phyloP scores from a whole-genome alignment of 2,888 invertebrate genomes.

The Cistogaster globosa region DNA sequence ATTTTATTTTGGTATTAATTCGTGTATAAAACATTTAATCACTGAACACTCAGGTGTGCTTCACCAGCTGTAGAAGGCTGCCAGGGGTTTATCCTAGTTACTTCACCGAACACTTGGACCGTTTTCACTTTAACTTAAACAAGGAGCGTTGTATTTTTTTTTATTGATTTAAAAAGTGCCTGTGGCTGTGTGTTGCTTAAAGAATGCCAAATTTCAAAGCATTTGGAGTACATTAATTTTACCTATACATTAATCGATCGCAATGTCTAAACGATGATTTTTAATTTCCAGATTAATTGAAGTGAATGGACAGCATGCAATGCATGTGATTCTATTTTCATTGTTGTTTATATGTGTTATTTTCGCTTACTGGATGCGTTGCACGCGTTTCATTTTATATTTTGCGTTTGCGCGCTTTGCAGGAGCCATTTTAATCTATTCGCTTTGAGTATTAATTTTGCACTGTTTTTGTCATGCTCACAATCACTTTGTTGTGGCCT shows the following conservation, averaged over 20 bases:
- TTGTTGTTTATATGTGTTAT: constrained; percentile 2
- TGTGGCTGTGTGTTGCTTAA: neutral
- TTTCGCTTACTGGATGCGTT: constrained; percentile 8
- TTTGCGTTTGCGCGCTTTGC: constrained; percentile 58
- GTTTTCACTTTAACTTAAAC: constrained; percentile 43
- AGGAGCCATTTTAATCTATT: constrained; percentile 74
- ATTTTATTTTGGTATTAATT: constrained; percentile 70
- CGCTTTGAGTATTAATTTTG: constrained; percentile 79
- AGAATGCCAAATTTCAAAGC: constrained; percentile 37
- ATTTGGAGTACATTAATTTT: neutral
- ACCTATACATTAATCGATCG: constrained; percentile 42
- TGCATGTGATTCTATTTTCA: constrained; percentile 38
- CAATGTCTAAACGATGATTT: constrained; percentile 58
- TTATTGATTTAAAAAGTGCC: neutral
- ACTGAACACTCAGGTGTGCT: constrained; percentile 46
- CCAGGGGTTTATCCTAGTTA: constrained; percentile 18
- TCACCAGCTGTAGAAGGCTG: constrained; percentile 6
- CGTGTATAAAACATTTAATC: constrained; percentile 68
- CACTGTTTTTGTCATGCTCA: constrained; percentile 76
- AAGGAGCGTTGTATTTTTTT: constrained; percentile 6
- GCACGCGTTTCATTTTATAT: constrained; percentile 20
- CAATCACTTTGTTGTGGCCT: constrained; percentile 70
- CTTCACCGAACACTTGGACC: constrained; percentile 40
- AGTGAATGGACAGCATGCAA: constrained; percentile 43
- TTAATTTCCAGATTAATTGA: constrained; percentile 64